phyloP scores from a whole-genome alignment of 2,888 invertebrate genomes.

The Fragum fragum region DNA sequence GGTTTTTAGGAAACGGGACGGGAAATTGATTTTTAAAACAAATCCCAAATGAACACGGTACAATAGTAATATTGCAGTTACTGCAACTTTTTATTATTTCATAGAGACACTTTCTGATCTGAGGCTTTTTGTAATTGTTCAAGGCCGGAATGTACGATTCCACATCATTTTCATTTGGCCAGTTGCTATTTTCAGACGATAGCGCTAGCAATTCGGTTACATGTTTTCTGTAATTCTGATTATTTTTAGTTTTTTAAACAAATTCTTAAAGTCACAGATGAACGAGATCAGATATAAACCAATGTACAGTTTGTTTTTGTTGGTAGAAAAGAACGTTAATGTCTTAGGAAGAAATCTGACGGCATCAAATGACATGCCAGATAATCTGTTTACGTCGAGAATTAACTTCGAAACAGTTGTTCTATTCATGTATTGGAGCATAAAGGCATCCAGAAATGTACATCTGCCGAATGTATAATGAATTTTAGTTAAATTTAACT shows the following conservation, averaged over 20 bases:
- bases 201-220: neutral
- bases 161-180: neutral
- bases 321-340: neutral
- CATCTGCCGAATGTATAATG: neutral
- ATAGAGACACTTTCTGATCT: too few relatives aligned
- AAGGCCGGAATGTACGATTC: neutral
- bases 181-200: neutral
- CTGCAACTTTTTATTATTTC: too few relatives aligned
- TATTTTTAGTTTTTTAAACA: neutral
- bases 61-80: neutral
- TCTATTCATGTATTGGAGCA: neutral
- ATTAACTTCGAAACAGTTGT: neutral
- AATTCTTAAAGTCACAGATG: neutral
- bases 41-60: neutral
- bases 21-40: neutral
- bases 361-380: neutral
- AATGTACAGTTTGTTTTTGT: neutral
- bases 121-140: too few relatives aligned
- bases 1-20: neutral
- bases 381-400: conserved; percentile 3
- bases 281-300: neutral
- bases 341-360: neutral
- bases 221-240: conserved; percentile 10
- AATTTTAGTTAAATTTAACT: neutral
- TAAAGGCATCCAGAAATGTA: neutral